A percentile compares a stretch with the other conserved stretches of the same genome.
Evolutionary conservation across 2,113 vertebrate genomes (phyloP).

Genomic region (Hemiscyllium ocellatum): DNA sequence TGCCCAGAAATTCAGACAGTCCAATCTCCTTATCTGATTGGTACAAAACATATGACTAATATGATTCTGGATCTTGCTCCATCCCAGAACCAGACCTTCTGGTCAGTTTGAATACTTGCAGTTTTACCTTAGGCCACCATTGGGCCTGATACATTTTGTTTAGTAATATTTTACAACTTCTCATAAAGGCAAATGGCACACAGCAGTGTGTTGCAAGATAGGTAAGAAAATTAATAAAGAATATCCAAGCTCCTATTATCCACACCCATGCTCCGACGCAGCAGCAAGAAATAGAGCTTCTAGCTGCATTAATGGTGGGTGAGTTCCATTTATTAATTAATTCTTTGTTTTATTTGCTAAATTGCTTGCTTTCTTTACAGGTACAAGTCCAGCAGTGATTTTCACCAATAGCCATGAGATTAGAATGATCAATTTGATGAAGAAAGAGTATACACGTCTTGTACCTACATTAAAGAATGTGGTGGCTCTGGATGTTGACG

Average conservation of each 20-base stretch:
- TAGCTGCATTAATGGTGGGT: background rate
- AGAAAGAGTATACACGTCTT: slow-evolving; percentile 80
- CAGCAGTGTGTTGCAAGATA: background rate
- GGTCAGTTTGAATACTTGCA: background rate
- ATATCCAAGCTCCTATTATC: background rate
- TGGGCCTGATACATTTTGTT: background rate
- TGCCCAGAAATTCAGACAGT: background rate
- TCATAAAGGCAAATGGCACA: background rate
- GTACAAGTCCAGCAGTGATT: slow-evolving; percentile 83
- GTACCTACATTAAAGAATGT: slow-evolving; percentile 91
- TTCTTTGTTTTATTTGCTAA: too few relatives aligned
- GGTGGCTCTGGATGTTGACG: slow-evolving; percentile 86
- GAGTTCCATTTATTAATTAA: background rate
- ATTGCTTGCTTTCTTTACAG: slow-evolving; percentile 48
- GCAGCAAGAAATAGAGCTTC: background rate
- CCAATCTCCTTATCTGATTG: background rate
- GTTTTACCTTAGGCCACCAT: background rate
- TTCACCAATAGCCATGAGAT: slow-evolving; percentile 97
- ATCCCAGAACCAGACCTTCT: background rate
- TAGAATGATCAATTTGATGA: slow-evolving; percentile 81
- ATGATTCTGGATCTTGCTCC: background rate
- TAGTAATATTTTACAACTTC: background rate
- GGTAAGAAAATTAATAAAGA: background rate
- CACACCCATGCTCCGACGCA: background rate
- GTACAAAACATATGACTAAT: background rate